Evolutionary conservation across 2,113 vertebrate species (phyloP).

Genomic region (Nerophis ophidion): DNA sequence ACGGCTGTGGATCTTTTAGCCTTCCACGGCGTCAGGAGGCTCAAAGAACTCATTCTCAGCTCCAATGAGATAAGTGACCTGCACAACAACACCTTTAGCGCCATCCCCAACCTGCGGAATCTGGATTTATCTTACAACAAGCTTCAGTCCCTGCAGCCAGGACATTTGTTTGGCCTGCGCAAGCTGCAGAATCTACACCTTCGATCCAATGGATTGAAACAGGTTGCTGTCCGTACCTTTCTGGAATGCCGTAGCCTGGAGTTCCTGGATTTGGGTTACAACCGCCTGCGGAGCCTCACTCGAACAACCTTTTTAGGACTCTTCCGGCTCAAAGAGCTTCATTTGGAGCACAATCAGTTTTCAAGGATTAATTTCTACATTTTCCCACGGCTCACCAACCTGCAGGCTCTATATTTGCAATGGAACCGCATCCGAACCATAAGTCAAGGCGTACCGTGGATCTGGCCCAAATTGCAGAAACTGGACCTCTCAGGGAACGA

Average conservation of each 20-base stretch:
- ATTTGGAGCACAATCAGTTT: constrained; percentile 95
- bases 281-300: constrained; percentile 85
- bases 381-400: constrained; percentile 89
- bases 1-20: constrained; percentile 80
- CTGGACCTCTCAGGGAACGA: constrained; percentile 95
- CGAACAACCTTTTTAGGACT: constrained; percentile 91
- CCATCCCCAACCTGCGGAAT: constrained; percentile 88
- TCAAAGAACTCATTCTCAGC: constrained; percentile 94
- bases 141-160: constrained; percentile 80
- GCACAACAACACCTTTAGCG: constrained; percentile 88
- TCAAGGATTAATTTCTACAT: constrained; percentile 93
- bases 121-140: constrained; percentile 95
- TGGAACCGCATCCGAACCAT: constrained; percentile 94
- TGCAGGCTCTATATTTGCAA: constrained; percentile 89
- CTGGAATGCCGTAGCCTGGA: constrained; percentile 95
- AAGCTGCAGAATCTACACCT: constrained; percentile 91
- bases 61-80: constrained; percentile 88
- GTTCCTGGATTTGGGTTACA: constrained; percentile 93
- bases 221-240: constrained; percentile 83
- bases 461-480: constrained; percentile 90
- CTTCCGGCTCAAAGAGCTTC: constrained; percentile 86
- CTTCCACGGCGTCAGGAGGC: constrained; percentile 87
- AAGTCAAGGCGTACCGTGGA: constrained; percentile 86
- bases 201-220: constrained; percentile 85
- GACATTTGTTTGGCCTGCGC: constrained; percentile 88